A percentile compares a stretch with the other conserved stretches of the same genome.
Evolutionary conservation across 2,888 invertebrate species (phyloP).

Genomic region (Pyrocoelia pectoralis): DNA sequence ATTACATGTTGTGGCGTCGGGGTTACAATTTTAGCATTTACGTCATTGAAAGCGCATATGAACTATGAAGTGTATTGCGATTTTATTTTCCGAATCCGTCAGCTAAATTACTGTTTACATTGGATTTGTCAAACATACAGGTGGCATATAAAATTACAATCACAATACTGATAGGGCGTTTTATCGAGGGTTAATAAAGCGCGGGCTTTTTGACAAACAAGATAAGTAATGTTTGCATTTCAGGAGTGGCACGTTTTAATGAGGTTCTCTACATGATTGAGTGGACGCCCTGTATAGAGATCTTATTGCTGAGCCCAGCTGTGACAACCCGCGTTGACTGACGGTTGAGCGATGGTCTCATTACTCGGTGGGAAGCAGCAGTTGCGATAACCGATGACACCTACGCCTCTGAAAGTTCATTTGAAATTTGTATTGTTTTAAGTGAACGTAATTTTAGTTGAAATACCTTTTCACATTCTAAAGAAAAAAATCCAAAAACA

Average conservation of each 20-base stretch:
- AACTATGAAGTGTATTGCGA: too few relatives aligned
- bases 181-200: slow-evolving; percentile 37
- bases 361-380: slow-evolving; percentile 50
- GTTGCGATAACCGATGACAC: slow-evolving; percentile 45
- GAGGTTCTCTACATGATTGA: slow-evolving; percentile 49
- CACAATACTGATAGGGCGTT: slow-evolving; percentile 31
- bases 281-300: slow-evolving; percentile 46
- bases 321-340: slow-evolving; percentile 46
- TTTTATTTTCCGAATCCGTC: too few relatives aligned
- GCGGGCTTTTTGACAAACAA: slow-evolving; percentile 42
- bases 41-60: too few relatives aligned
- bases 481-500: slow-evolving; percentile 24
- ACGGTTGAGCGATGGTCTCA: slow-evolving; percentile 51
- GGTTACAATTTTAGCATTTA: too few relatives aligned
- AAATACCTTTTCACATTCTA: slow-evolving; percentile 27
- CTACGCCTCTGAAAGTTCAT: slow-evolving; percentile 36
- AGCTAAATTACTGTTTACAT: slow-evolving; percentile 9
- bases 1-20: too few relatives aligned
- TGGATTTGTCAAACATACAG: slow-evolving; percentile 25
- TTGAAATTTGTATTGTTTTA: slow-evolving; percentile 30
- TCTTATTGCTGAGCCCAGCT: slow-evolving; percentile 47
- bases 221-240: slow-evolving; percentile 47
- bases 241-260: slow-evolving; percentile 43
- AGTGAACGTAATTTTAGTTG: slow-evolving; percentile 27
- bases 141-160: slow-evolving; percentile 30